Base-by-base conservation (phyloP, 2,888 invertebrate species). In the Exocentrus adspersus region DNA sequence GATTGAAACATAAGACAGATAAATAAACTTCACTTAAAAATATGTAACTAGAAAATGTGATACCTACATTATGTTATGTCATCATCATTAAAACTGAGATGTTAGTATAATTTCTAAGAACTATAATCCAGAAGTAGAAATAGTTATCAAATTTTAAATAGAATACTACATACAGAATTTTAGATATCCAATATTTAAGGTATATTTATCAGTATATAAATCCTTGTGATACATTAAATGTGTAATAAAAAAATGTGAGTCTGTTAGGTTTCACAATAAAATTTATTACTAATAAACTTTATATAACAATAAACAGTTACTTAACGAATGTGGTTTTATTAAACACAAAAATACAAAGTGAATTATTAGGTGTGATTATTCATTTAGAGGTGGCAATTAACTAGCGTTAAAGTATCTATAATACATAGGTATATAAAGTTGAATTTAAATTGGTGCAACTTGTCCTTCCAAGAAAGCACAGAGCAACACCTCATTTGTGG, bases 391-490 rank as follows among this genome's bases (percentile, higher is more conserved):
- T n/a, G n/a, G n/a, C n/a, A n/a, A n/a, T n/a, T n/a, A n/a, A n/a
- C n/a, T n/a, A n/a, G n/a, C n/a, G n/a, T n/a, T n/a, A n/a, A n/a
- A 42, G 12, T 3, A 9, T 48, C 20, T 28, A 20, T 24, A 17
- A 10, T 19, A 20, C 20, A 45, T 9, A 30, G 9, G n/a, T 30
- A 30, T 30, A 30, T n/a, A 1, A 30, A 30, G n/a, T 2, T 30
- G 20, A 5, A 12, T 5, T 64, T 65, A 74, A 43, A 72, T 61
- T 1, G 72, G 63, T 7, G 70, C 68, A 32, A 77, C 62, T 68
- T 74, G 73, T 4, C 73, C 75, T 64, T 77, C 76, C 9, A 73
- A 19, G 12, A 68, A 62, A n/a, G 69, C 57, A 48, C 77, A 77
- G 48, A 71, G 16, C 7, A 72, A 21, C 2, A 74, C 42, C 10